phyloP scores from a whole-genome alignment of 2,113 vertebrate species.

The Tamias sibiricus region DNA sequence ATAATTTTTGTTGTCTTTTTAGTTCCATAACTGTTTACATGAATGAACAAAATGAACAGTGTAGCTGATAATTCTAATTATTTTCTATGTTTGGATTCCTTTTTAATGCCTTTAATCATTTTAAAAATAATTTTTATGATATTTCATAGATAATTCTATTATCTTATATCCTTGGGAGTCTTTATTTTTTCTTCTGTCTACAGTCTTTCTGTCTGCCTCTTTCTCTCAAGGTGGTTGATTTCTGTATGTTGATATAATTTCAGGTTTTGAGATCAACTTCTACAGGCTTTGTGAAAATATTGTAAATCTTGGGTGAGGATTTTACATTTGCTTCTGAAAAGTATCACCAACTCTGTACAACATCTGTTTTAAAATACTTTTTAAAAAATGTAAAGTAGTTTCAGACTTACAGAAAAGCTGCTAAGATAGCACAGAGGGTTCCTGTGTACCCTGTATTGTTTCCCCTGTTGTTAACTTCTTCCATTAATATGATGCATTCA shows the following conservation, averaged over 20 bases:
- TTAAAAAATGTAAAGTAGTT: neutral
- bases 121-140: neutral
- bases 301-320: neutral
- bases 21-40: neutral
- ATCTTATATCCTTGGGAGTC: neutral
- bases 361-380: neutral
- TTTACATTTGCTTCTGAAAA: conserved; percentile 47
- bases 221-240: neutral
- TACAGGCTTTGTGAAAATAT: neutral
- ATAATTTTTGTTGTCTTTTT: neutral
- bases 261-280: neutral
- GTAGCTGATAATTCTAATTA: neutral
- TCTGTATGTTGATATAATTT: neutral
- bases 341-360: neutral
- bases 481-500: neutral
- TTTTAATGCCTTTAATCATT: neutral
- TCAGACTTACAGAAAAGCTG: neutral
- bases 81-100: neutral
- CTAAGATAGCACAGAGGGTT: neutral
- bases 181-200: neutral
- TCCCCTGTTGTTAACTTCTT: neutral
- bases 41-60: neutral
- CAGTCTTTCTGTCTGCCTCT: neutral
- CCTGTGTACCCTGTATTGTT: rapidly evolving
- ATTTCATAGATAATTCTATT: neutral